phyloP scores from a whole-genome alignment of 2,888 invertebrate species.

The Macrosiphum euphorbiae region DNA sequence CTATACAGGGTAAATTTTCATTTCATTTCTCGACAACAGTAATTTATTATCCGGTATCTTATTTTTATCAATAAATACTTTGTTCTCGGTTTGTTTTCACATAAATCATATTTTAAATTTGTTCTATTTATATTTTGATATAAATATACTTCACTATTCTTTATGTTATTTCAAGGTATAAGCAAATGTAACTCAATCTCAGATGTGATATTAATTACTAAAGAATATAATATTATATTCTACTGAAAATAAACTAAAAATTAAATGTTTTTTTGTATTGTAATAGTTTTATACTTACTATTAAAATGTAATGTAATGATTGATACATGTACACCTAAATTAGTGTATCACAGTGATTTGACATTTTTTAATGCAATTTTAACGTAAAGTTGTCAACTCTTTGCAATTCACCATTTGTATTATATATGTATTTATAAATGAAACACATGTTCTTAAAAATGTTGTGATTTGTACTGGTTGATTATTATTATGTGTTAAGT shows the following conservation, averaged over 20 bases:
- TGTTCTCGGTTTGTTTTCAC: neutral
- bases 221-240: constrained; percentile 4
- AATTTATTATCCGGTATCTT: neutral
- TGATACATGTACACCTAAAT: neutral
- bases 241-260: neutral
- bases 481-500: constrained; percentile 1
- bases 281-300: constrained; percentile 45
- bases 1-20: constrained; percentile 51
- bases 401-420: neutral
- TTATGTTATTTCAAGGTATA: constrained; percentile 25
- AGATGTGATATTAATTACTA: constrained; percentile 60
- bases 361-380: constrained; percentile 3
- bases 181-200: constrained; percentile 24
- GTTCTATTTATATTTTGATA: constrained; percentile 19
- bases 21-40: constrained; percentile 20
- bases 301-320: neutral
- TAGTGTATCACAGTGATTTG: neutral
- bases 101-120: constrained; percentile 17
- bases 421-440: constrained; percentile 32
- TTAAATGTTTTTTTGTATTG: constrained; percentile 6
- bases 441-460: neutral
- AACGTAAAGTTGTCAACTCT: neutral
- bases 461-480: constrained; percentile 36
- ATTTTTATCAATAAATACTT: neutral
- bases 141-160: constrained; percentile 16